These are phyloP conservation scores for Thumatha senex DNA, from an alignment of 2,888 invertebrate genomes.

Conservation along the genomic window DNA sequence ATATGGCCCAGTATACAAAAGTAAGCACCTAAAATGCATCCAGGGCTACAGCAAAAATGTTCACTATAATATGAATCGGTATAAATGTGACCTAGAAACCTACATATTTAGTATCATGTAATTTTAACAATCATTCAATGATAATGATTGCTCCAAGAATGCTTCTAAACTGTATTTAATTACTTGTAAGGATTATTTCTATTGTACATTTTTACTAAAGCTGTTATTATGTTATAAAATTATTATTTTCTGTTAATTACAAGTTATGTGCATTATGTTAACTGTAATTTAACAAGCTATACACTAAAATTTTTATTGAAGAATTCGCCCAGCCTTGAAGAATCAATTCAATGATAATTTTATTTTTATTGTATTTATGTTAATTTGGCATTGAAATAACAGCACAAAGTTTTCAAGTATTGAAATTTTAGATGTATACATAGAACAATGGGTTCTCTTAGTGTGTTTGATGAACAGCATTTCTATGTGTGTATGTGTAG, in stretches of 20 bases:
- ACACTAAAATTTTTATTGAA: neutral
- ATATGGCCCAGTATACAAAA: too few relatives aligned
- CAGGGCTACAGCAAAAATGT: too few relatives aligned
- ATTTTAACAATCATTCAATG: constrained; percentile 29
- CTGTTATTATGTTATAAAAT: neutral
- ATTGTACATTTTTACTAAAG: neutral
- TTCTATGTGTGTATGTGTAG: too few relatives aligned
- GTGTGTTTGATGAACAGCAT: too few relatives aligned
- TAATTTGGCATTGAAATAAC: too few relatives aligned
- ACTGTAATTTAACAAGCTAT: neutral
- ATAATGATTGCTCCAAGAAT: constrained; percentile 25
- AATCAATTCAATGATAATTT: too few relatives aligned
- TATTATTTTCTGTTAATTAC: neutral
- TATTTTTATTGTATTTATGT: too few relatives aligned
- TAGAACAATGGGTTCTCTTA: too few relatives aligned
- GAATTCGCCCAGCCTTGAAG: neutral
- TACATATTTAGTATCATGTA: constrained; percentile 34
- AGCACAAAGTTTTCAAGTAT: too few relatives aligned
- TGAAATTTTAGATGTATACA: too few relatives aligned
- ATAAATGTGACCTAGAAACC: constrained; percentile 47
- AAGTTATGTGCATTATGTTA: neutral
- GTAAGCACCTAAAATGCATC: too few relatives aligned
- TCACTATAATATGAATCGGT: neutral
- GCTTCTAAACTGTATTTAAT: constrained; percentile 7
- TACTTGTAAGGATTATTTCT: constrained; percentile 2